Base-by-base conservation (phyloP, 2,888 invertebrate genomes). In the Steinernema carpocapsae region DNA sequence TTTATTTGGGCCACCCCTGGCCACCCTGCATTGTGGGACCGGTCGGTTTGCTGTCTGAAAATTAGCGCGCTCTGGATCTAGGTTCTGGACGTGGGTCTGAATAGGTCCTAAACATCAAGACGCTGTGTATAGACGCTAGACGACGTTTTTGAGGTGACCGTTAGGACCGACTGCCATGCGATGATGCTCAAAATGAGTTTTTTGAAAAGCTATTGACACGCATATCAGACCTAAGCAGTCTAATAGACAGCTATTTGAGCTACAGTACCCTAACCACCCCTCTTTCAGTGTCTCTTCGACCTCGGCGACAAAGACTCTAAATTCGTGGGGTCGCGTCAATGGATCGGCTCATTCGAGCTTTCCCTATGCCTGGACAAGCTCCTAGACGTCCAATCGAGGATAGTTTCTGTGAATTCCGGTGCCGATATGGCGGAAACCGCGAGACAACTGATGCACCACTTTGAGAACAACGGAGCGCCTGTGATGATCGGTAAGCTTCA, bases 261-360 rank as follows among this genome's bases (percentile, higher is more conserved):
- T 37, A 37, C 37, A 3, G 37, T 19, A 26, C 10, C 26, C 24
- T 24, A 22, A 26, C 26, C 22, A 3, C 19, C 59, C 19, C 26
- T 1, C 4, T 45, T 43, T 24, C 12, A 71, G 46, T 94, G 94
- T 89, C 91, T 99, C 82, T 94, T 96, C 14, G 92, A 93, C 83
- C 93, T 99, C 83, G 94, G 94, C 17, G 99, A 99, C 88, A 99
- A 99, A 89, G 92, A 92, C 0, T 88, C 91, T 0, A 91, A 91
- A 71, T 97, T 99, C 89, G 90, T 96, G 70, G 94, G 94, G 26
- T 95, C 95, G 0, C 92, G 91, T 76, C 93, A 95, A 87, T 99
- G 99, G 99, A 97, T 99, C 87, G 99, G 99, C 7, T 97, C 97
- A 0, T 94, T 94, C 3, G 99, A 99, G 91, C 94, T 99, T 17